A percentile compares a stretch with the other conserved stretches of the same genome.
These are phyloP conservation scores for Rhyacichthys aspro DNA, from an alignment of 2,797 vertebrate species.

Conservation along the genomic window DNA sequence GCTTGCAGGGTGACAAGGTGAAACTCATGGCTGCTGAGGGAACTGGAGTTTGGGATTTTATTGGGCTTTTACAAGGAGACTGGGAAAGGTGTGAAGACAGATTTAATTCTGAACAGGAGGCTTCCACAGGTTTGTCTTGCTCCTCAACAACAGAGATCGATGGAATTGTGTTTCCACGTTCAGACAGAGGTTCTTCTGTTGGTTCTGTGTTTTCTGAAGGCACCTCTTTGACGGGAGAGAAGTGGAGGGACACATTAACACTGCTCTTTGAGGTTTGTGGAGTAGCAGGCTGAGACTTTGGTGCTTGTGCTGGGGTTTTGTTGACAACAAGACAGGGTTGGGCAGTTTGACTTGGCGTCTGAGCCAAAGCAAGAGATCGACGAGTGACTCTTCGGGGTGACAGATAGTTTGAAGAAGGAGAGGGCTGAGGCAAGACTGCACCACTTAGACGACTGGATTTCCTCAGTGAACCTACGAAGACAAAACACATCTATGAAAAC, in stretches of 20 bases:
- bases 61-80: conserved; percentile 23
- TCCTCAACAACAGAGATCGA: conserved; percentile 20
- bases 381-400: conserved; percentile 55
- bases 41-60: conserved; percentile 12
- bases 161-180: not conserved
- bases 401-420: conserved; percentile 43
- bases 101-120: not conserved
- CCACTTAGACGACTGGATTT: conserved; percentile 65
- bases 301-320: conserved; percentile 30
- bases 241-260: conserved; percentile 29
- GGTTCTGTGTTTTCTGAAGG: conserved; percentile 19
- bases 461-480: conserved; percentile 60
- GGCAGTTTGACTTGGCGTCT: conserved; percentile 16
- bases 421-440: conserved; percentile 39
- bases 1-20: conserved; percentile 44
- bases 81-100: not conserved
- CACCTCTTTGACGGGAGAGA: conserved; percentile 40
- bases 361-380: conserved; percentile 38
- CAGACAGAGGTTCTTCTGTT: conserved; percentile 11
- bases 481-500: not conserved
- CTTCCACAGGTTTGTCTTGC: conserved; percentile 3
- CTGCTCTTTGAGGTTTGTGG: conserved; percentile 13
- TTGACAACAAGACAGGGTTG: not conserved
- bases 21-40: conserved; percentile 52
- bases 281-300: conserved; percentile 28